phyloP scores from a whole-genome alignment of 2,888 invertebrate species.

The Morpho achilles region DNA sequence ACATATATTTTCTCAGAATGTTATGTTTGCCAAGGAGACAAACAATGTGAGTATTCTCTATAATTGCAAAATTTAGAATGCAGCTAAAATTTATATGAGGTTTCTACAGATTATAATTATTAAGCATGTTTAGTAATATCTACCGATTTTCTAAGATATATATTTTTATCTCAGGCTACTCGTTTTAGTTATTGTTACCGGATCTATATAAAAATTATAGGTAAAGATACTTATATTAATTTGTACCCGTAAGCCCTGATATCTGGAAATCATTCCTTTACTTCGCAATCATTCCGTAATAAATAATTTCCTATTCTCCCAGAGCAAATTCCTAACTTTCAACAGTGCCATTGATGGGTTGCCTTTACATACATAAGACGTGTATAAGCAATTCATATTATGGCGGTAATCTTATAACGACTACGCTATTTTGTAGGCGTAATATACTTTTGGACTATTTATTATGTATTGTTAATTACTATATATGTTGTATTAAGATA shows the following conservation, averaged over 20 bases:
- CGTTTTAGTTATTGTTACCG: conserved; percentile 38
- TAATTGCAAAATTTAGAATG: conserved; percentile 55
- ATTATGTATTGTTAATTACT: conserved; percentile 80
- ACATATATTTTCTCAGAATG: conserved; percentile 70
- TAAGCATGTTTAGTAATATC: conserved; percentile 17
- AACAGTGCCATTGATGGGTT: conserved; percentile 64
- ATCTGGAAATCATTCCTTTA: conserved; percentile 13
- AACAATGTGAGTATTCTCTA: conserved; percentile 48
- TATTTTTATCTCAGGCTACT: conserved; percentile 28
- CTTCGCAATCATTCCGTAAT: conserved; percentile 17
- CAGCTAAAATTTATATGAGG: conserved; percentile 38
- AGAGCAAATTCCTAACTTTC: conserved; percentile 59
- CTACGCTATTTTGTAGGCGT: conserved; percentile 80
- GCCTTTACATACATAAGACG: conserved; percentile 60
- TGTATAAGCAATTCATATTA: conserved; percentile 64
- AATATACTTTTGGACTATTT: conserved; percentile 80
- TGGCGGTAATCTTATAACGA: conserved; percentile 78
- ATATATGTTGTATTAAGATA: conserved; percentile 80
- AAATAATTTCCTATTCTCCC: conserved; percentile 42
- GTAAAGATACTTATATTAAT: conserved; percentile 7
- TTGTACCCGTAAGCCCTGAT: conserved; percentile 3
- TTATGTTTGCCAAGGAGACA: conserved; percentile 63
- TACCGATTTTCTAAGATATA: conserved; percentile 31
- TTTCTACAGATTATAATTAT: conserved; percentile 34
- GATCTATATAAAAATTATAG: conserved; percentile 37